Percentiles rank a stretch among this genome's conserved stretches.
These are phyloP conservation scores for Plecotus auritus DNA, from an alignment of 2,113 vertebrate genomes.

Conservation along the genomic window DNA sequence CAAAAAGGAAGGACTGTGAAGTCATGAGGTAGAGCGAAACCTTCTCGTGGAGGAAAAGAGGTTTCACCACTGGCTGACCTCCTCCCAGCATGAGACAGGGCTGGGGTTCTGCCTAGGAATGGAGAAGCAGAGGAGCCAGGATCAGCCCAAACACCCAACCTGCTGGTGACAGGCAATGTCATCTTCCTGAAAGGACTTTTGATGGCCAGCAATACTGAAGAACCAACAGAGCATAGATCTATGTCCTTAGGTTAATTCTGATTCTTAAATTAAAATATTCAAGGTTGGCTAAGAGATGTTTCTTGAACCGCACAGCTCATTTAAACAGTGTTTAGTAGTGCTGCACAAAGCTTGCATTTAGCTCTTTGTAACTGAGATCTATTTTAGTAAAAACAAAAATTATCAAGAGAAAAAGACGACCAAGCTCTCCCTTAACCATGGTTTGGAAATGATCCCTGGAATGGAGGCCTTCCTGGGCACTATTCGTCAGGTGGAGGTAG, in stretches of 20 bases:
- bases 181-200: neutral
- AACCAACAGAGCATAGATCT: neutral
- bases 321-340: neutral
- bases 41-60: neutral
- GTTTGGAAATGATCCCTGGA: neutral
- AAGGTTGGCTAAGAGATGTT: neutral
- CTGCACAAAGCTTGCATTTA: neutral
- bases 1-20: neutral
- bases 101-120: neutral
- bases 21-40: neutral
- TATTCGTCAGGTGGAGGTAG: accelerated
- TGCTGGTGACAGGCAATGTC: neutral
- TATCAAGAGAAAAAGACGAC: neutral
- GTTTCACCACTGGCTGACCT: neutral
- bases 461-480: neutral
- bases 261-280: neutral
- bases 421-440: neutral
- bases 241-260: neutral
- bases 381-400: neutral
- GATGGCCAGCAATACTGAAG: neutral
- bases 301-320: neutral
- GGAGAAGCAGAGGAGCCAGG: neutral
- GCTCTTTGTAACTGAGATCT: neutral
- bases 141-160: no score
- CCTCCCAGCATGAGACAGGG: no score